phyloP scores from a whole-genome alignment of 2,888 invertebrate species.

The Dryomyza anilis region DNA sequence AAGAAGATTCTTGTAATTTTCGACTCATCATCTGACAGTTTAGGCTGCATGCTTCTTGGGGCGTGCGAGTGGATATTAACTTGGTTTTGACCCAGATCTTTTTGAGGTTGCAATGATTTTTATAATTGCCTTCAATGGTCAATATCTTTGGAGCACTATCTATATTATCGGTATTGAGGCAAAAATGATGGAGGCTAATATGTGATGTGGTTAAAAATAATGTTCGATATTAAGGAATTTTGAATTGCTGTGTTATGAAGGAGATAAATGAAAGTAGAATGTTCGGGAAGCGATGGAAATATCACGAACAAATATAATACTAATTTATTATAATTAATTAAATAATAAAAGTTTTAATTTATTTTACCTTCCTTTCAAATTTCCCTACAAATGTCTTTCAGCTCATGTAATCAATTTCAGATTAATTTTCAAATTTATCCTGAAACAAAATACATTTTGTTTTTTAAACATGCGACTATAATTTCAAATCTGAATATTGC shows the following conservation, averaged over 20 bases:
- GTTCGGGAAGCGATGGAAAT: too few relatives aligned
- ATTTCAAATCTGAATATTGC: not conserved
- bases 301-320: too few relatives aligned
- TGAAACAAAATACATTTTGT: not conserved
- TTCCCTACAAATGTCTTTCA: too few relatives aligned
- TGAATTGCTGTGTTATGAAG: not conserved
- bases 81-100: not conserved
- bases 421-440: not conserved
- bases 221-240: not conserved
- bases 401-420: too few relatives aligned
- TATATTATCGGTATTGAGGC: not conserved
- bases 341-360: too few relatives aligned
- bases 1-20: not conserved
- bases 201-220: not conserved
- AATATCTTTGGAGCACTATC: too few relatives aligned
- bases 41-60: not conserved
- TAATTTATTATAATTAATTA: too few relatives aligned
- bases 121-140: not conserved
- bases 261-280: not conserved
- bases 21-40: slow-evolving; percentile 1
- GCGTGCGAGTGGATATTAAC: not conserved
- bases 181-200: not conserved
- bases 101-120: too few relatives aligned
- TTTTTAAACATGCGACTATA: not conserved
- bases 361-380: too few relatives aligned